Percentiles rank a stretch among this genome's conserved stretches.
Conservation (phyloP, 2,113 vertebrate genomes). For the Sakesphorus luctuosus region DNA sequence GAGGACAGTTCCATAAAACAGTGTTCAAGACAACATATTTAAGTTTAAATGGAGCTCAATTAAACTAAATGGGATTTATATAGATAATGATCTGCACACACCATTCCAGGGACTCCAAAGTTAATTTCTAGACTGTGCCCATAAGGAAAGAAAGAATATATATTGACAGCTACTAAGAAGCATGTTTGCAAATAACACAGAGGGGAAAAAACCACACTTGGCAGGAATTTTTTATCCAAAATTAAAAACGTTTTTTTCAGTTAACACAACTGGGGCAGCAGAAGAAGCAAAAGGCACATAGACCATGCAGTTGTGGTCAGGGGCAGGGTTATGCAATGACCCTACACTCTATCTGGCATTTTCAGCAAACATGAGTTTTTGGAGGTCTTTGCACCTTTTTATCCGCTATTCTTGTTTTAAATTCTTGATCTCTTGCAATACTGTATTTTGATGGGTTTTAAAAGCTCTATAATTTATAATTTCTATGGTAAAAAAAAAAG, state of each 20-base stretch:
- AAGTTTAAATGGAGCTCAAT: conserved; percentile 24
- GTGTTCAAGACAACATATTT: neutral
- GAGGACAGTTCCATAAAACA: neutral
- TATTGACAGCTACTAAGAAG: neutral
- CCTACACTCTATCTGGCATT: neutral
- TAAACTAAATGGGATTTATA: neutral
- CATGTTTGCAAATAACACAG: neutral
- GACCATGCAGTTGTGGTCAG: neutral
- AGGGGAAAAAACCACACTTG: neutral
- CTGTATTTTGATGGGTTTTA: neutral
- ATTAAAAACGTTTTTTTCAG: neutral
- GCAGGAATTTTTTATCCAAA: neutral
- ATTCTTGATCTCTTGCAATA: neutral
- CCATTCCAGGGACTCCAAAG: neutral
- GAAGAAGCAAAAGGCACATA: neutral
- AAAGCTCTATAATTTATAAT: neutral
- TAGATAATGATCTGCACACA: neutral
- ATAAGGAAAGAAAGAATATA: neutral
- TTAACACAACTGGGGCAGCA: neutral
- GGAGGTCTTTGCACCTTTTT: neutral
- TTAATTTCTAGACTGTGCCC: neutral
- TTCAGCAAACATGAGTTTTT: neutral
- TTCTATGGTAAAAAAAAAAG: neutral
- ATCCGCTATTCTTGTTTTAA: neutral
- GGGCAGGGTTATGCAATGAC: neutral